Conservation (phyloP, 2,888 invertebrate species). For the Papilio elwesi region DNA sequence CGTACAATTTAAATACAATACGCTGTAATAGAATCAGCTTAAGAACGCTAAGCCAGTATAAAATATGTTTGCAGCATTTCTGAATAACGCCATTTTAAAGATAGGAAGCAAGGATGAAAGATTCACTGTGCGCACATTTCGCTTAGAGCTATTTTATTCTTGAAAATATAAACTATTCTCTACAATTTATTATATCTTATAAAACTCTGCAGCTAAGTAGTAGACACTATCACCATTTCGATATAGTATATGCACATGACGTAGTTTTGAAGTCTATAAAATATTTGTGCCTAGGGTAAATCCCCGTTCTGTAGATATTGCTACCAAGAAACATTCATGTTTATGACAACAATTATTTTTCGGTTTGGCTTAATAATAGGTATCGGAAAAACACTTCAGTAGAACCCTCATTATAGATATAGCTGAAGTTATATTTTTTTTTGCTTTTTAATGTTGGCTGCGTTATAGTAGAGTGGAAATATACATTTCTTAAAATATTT, state of each 20-base stretch:
- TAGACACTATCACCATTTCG: neutral
- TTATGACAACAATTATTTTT: neutral
- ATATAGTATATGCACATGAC: too few relatives aligned
- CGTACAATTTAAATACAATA: neutral
- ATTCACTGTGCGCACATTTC: conserved; percentile 9
- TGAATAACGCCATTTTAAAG: conserved; percentile 22
- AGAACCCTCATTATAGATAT: conserved; percentile 11
- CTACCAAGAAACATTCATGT: neutral
- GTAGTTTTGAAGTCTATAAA: neutral
- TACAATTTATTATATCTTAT: neutral
- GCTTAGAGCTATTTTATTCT: conserved; percentile 13
- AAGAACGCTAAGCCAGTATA: conserved; percentile 14
- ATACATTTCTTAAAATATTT: too few relatives aligned
- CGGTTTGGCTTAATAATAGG: neutral
- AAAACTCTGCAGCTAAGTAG: neutral
- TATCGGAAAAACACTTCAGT: conserved; percentile 12
- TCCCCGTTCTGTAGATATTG: neutral
- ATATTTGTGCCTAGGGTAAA: neutral
- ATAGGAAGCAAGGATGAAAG: conserved; percentile 21
- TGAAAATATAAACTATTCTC: neutral
- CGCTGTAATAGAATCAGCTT: conserved; percentile 6
- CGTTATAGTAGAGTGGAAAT: too few relatives aligned
- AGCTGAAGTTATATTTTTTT: neutral
- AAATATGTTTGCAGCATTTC: conserved; percentile 22
- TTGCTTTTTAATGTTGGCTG: neutral